Base-by-base conservation (phyloP, 2,113 vertebrate species). In the Cololabis saira region DNA sequence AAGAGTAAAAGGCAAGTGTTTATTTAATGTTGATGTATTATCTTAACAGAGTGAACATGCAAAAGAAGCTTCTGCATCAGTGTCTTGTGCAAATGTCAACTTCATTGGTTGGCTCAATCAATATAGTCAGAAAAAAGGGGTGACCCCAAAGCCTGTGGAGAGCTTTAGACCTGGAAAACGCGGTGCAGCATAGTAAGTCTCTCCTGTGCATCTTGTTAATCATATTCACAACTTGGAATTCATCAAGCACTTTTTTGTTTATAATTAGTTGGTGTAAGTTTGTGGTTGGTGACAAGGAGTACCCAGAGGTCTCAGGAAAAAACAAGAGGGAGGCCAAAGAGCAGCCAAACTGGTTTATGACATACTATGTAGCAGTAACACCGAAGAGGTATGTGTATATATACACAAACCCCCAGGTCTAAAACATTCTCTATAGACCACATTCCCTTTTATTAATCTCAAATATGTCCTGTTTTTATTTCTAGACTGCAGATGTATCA, bases 91-190 rank as follows among this genome's bases (percentile, higher is more conserved):
- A 18, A 15, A 0, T 14, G 15, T 78, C 10, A 92, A 37, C 59
- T 90, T 67, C 18, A 67, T 65, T 1, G 68, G 75, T 56, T 93
- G 91, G 92, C 80, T 93, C 5, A 89, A 93, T 84, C 81, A 91
- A 50, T 68, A 91, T 19, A 52, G 83, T 17, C 87, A 92, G 1
- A 88, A 50, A 50, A 74, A 47, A 0, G 65, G 5, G 9, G 0
- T 84, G 9, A 0, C 0, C 1, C 15, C 86, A 1, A 47, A 0
- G 4, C 0, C 78, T 9, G 5, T 18, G 19, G 86, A 90, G 40
- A 58, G 24, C 1, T 60, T 45, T 3, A 63, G 0, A 14, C 18
- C 40, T 16, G 71, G 55, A 56, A 19, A 5, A 17, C 15, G 18
- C 47, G 53, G 41, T 27, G 0, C 40, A 6, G 10, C 18, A 13